A percentile compares a stretch with the other conserved stretches of the same genome.
These are phyloP conservation scores for Pedionomus torquatus DNA, from an alignment of 2,113 vertebrate species.

Conservation along the genomic window DNA sequence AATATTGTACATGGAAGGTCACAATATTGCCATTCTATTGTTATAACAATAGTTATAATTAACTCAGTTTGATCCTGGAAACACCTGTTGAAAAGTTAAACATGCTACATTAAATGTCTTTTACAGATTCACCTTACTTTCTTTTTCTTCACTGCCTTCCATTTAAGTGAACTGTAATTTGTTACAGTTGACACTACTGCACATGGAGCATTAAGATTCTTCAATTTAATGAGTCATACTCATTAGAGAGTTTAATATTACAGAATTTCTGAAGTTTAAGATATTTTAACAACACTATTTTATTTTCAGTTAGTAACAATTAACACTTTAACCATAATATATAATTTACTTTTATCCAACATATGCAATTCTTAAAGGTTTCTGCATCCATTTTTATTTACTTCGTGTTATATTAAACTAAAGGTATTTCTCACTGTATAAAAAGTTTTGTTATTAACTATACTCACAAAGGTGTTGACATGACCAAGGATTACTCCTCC, in stretches of 20 bases:
- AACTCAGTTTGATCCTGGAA: neutral
- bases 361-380: neutral
- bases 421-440: neutral
- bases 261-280: neutral
- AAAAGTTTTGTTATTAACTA: neutral
- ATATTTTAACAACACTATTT: neutral
- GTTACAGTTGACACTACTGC: neutral
- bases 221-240: neutral
- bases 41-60: neutral
- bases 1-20: neutral
- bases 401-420: neutral
- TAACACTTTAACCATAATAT: neutral
- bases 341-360: neutral
- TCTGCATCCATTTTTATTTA: neutral
- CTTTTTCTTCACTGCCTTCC: neutral
- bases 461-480: neutral
- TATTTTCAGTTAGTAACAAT: neutral
- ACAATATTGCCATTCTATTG: neutral
- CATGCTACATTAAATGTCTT: neutral
- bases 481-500: neutral
- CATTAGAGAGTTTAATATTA: neutral
- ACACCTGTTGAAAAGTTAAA: neutral
- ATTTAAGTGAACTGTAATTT: neutral
- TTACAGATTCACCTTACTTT: neutral
- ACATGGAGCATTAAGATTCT: neutral